These are phyloP conservation scores for Lasioglossum vierecki DNA, from an alignment of 2,888 invertebrate genomes.

Conservation along the genomic window DNA sequence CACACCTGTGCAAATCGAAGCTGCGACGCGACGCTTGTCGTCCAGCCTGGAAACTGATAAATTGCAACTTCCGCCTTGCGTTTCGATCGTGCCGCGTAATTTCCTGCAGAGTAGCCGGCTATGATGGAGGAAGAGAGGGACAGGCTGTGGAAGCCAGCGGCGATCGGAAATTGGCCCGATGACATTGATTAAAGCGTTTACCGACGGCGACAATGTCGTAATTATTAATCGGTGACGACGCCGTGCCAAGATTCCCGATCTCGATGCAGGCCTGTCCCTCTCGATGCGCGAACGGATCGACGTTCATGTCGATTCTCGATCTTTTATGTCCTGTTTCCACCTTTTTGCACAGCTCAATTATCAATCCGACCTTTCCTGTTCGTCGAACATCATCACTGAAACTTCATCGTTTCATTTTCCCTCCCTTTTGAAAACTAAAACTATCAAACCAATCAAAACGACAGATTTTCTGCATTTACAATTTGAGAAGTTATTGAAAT, in stretches of 20 bases:
- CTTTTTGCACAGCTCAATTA: neutral
- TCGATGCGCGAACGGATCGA: neutral
- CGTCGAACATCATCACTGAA: neutral
- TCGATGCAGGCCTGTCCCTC: slow-evolving; percentile 15
- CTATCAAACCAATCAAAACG: neutral
- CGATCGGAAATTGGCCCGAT: slow-evolving; percentile 84
- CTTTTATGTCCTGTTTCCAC: neutral
- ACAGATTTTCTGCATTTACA: neutral
- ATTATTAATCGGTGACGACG: slow-evolving; percentile 82
- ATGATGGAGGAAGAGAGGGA: slow-evolving; percentile 61
- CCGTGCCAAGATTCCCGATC: slow-evolving; percentile 66
- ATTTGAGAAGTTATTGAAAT: neutral
- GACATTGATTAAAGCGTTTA: slow-evolving; percentile 84
- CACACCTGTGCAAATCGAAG: slow-evolving; percentile 61
- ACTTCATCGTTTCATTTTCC: neutral
- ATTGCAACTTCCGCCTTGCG: slow-evolving; percentile 82
- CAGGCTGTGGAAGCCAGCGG: slow-evolving; percentile 76
- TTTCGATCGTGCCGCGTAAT: slow-evolving; percentile 82
- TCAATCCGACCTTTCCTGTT: neutral
- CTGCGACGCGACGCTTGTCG: slow-evolving; percentile 63
- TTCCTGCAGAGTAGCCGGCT: slow-evolving; percentile 80
- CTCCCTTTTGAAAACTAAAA: neutral
- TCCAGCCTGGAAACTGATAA: slow-evolving; percentile 81
- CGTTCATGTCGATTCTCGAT: neutral
- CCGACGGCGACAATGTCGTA: slow-evolving; percentile 78